Conservation (phyloP, 2,888 invertebrate genomes). For the Pemphredon lugubris region DNA sequence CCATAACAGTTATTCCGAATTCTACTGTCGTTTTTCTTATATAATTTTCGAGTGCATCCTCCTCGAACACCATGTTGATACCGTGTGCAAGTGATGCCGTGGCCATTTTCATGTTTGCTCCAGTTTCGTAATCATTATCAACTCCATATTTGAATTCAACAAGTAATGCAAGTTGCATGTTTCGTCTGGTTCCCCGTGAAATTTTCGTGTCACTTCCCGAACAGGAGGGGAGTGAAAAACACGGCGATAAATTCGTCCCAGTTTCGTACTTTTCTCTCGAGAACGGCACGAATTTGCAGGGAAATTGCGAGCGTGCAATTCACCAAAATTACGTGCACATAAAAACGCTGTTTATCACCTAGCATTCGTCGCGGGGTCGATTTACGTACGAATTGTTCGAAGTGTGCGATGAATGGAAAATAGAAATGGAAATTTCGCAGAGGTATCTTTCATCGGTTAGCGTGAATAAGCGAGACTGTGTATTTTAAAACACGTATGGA, state of each 20-base stretch:
- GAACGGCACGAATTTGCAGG: too few relatives aligned
- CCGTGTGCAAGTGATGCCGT: conserved; percentile 77
- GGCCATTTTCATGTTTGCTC: conserved; percentile 80
- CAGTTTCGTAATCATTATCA: conserved; percentile 80
- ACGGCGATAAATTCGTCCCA: too few relatives aligned
- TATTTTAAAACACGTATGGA: too few relatives aligned
- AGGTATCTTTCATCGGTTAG: not conserved
- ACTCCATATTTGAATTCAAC: conserved; percentile 81
- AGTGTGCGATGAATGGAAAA: not conserved
- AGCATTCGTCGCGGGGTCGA: conserved; percentile 12
- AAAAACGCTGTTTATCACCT: conserved; percentile 43
- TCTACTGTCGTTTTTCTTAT: conserved; percentile 26
- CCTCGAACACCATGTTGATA: conserved; percentile 69
- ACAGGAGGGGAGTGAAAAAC: not conserved
- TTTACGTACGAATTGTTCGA: not conserved
- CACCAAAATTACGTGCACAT: conserved; percentile 1
- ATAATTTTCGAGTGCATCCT: conserved; percentile 30
- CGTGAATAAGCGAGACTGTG: not conserved
- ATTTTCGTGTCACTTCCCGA: conserved; percentile 11
- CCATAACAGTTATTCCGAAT: not conserved
- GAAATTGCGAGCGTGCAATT: not conserved
- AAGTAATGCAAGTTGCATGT: conserved; percentile 73
- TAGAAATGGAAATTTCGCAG: not conserved
- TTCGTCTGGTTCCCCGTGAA: conserved; percentile 15
- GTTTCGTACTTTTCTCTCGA: not conserved